These are phyloP conservation scores for Shargacucullia verbasci DNA, from an alignment of 2,888 invertebrate genomes.

Conservation along the genomic window DNA sequence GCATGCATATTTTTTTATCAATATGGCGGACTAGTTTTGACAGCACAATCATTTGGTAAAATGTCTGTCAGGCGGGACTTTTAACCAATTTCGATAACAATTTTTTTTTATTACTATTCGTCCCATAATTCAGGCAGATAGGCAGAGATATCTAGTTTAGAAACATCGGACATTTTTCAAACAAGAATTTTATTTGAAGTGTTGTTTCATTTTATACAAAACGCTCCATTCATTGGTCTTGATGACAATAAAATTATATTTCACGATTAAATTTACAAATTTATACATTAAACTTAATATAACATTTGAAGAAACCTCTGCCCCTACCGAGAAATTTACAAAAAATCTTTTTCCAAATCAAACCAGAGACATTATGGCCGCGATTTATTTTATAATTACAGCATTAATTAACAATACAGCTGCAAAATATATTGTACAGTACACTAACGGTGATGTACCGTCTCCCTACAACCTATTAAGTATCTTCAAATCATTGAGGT, in stretches of 20 bases:
- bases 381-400: constrained; percentile 67
- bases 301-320: constrained; percentile 55
- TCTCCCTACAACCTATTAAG: constrained; percentile 73
- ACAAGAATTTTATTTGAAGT: neutral
- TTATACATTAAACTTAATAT: neutral
- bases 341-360: constrained; percentile 64
- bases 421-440: constrained; percentile 82
- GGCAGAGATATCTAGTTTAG: constrained; percentile 62
- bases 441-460: constrained; percentile 62
- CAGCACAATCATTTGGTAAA: constrained; percentile 30
- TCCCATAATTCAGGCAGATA: constrained; percentile 65
- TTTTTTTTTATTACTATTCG: constrained; percentile 72
- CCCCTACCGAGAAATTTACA: constrained; percentile 63
- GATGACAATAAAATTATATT: too few relatives aligned
- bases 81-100: constrained; percentile 72
- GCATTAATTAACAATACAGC: constrained; percentile 74
- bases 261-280: neutral
- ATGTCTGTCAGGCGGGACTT: constrained; percentile 23
- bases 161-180: constrained; percentile 27
- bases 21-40: constrained; percentile 36
- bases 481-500: constrained; percentile 66
- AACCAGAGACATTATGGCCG: constrained; percentile 80
- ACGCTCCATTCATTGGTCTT: too few relatives aligned
- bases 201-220: too few relatives aligned
- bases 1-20: constrained; percentile 19